A percentile compares a stretch with the other conserved stretches of the same genome.
phyloP scores from a whole-genome alignment of 2,888 invertebrate species.

The Tortricodes alternella region DNA sequence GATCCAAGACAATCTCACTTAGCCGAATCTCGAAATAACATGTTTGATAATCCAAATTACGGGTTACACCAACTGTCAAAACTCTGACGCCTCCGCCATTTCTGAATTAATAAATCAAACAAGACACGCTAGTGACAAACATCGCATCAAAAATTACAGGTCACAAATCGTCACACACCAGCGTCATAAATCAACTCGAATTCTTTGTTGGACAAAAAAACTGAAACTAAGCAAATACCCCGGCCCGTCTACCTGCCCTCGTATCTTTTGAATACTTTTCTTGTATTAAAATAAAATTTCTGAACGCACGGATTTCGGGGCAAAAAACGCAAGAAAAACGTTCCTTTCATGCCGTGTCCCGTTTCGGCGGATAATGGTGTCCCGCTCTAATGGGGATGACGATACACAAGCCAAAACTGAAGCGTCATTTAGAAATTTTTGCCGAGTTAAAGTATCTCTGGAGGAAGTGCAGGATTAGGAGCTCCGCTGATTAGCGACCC shows the following conservation, averaged over 20 bases:
- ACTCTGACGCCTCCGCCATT: conserved; percentile 59
- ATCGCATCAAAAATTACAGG: conserved; percentile 77
- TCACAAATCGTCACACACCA: conserved; percentile 80
- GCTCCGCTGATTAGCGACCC: conserved; percentile 15
- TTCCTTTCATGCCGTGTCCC: conserved; percentile 58
- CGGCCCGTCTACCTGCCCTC: conserved; percentile 76
- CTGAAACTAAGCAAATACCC: conserved; percentile 76
- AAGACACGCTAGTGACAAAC: conserved; percentile 74
- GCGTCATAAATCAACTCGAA: conserved; percentile 75
- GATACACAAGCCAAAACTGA: conserved; percentile 48
- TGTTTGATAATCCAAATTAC: conserved; percentile 52
- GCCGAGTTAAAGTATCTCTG: conserved; percentile 41
- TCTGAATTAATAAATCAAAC: conserved; percentile 77
- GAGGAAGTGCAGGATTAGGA: conserved; percentile 22
- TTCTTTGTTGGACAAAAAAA: conserved; percentile 73
- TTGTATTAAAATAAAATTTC: conserved; percentile 81
- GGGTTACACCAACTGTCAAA: conserved; percentile 68
- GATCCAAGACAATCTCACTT: conserved; percentile 12
- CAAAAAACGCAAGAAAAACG: conserved; percentile 80
- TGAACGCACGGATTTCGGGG: conserved; percentile 73
- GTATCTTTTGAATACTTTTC: conserved; percentile 79
- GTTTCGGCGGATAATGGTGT: conserved; percentile 42
- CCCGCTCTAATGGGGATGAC: conserved; percentile 63
- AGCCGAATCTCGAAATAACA: conserved; percentile 39
- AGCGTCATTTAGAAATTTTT: conserved; percentile 62